Evolutionary conservation across 2,113 vertebrate species (phyloP).

Genomic region (Rafetus swinhoei): DNA sequence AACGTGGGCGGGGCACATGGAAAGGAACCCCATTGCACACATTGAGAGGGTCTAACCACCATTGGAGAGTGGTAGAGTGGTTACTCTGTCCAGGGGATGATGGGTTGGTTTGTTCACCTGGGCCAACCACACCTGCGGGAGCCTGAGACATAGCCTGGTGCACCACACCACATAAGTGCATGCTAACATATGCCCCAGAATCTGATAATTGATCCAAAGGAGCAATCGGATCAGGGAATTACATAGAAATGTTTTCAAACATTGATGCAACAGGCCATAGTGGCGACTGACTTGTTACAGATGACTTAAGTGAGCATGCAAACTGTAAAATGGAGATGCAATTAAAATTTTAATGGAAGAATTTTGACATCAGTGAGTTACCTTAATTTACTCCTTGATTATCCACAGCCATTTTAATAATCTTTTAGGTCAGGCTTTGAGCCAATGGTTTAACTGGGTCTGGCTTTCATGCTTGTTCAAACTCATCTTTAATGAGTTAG

Average conservation of each 20-base stretch:
- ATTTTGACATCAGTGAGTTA: background rate
- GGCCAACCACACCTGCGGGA: too few relatives aligned
- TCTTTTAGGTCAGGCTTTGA: background rate
- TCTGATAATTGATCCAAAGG: background rate
- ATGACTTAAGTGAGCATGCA: background rate
- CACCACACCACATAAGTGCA: too few relatives aligned
- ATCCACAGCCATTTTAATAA: background rate
- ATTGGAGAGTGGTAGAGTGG: too few relatives aligned
- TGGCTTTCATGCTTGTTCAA: background rate
- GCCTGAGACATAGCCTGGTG: too few relatives aligned
- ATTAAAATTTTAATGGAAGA: background rate
- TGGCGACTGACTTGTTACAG: background rate
- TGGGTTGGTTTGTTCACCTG: too few relatives aligned
- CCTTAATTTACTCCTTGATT: background rate
- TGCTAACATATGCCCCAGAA: too few relatives aligned
- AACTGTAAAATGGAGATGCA: background rate
- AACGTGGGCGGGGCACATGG: too few relatives aligned
- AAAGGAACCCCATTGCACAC: too few relatives aligned
- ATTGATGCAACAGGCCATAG: background rate
- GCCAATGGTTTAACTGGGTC: background rate
- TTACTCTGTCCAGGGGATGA: too few relatives aligned
- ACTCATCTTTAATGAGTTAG: slow-evolving; percentile 26
- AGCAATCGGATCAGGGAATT: background rate
- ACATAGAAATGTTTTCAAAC: background rate
- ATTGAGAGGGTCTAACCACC: too few relatives aligned